Base-by-base conservation (phyloP, 2,113 vertebrate species). In the Eublepharis macularius region DNA sequence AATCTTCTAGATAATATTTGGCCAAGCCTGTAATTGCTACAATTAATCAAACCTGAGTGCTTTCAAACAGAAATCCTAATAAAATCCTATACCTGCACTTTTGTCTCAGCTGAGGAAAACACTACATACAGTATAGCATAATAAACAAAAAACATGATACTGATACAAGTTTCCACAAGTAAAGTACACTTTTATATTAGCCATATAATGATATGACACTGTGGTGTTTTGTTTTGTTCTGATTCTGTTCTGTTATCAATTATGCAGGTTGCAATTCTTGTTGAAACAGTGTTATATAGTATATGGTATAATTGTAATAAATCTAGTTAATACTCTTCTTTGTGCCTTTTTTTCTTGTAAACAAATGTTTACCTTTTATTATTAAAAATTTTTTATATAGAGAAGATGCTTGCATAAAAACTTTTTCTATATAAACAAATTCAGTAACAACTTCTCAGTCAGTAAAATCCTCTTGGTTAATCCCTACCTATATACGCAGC, bases 311-410 rank as follows among this genome's bases (percentile, higher is more conserved):
- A 91, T 91, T 89, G 78, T 91, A 83, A 90, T 79, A 84, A 89
- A 89, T 90, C 81, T 91, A 83, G 65, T 83, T n/a, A 60, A 81
- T 88, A 66, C 4, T 91, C 74, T 90, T 80, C 85, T 95, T 79
- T 90, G 29, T 82, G 82, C 89, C 94, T 86, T 88, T 70, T 82
- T 94, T 94, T 69, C 65, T 13, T 70, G 82, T 90, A 89, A 89
- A 81, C 89, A 73, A 65, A 88, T 36, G 92, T 93, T 95, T 75
- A 91, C 87, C 72, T 92, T 92, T 93, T 81, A 83, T 85, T 86
- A 81, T 92, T 94, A 88, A 95, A 93, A 92, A 96, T 97, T 96
- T 96, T 95, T 94, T 83, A 51, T 92, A 74, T 72, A 91, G 90
- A 77, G 60, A 81, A 93, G 86, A 84, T 93, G 95, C 95, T 95